A percentile compares a stretch with the other conserved stretches of the same genome.
phyloP scores from a whole-genome alignment of 2,797 vertebrate genomes.

The Pyrocephalus nanus region DNA sequence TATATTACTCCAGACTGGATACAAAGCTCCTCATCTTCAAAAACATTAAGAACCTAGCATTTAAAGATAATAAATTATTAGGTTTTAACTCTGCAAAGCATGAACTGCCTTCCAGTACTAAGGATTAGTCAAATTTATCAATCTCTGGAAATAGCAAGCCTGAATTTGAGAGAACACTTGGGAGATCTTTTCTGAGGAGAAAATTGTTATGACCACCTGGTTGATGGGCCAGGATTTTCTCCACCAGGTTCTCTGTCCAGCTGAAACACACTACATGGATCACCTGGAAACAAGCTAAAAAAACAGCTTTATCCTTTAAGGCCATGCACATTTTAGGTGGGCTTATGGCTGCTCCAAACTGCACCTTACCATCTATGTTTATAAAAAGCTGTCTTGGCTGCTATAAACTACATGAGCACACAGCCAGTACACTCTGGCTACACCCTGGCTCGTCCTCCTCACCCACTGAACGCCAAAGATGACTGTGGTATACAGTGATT shows the following conservation, averaged over 20 bases:
- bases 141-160: neutral
- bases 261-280: neutral
- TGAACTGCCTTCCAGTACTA: neutral
- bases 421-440: neutral
- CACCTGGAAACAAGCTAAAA: neutral
- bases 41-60: neutral
- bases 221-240: neutral
- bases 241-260: neutral
- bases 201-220: neutral
- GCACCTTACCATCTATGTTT: neutral
- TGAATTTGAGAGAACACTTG: neutral
- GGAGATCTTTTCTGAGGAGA: neutral
- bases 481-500: neutral
- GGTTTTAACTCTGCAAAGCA: neutral
- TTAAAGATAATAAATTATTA: neutral
- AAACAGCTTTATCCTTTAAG: neutral
- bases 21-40: neutral
- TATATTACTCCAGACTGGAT: neutral
- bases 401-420: neutral
- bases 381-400: neutral
- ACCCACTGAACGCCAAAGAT: neutral
- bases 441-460: neutral
- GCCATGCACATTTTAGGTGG: rapidly evolving
- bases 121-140: neutral
- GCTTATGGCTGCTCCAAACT: neutral